These are phyloP conservation scores for Rhabdornis inornatus DNA, from an alignment of 2,113 vertebrate genomes.

Conservation along the genomic window DNA sequence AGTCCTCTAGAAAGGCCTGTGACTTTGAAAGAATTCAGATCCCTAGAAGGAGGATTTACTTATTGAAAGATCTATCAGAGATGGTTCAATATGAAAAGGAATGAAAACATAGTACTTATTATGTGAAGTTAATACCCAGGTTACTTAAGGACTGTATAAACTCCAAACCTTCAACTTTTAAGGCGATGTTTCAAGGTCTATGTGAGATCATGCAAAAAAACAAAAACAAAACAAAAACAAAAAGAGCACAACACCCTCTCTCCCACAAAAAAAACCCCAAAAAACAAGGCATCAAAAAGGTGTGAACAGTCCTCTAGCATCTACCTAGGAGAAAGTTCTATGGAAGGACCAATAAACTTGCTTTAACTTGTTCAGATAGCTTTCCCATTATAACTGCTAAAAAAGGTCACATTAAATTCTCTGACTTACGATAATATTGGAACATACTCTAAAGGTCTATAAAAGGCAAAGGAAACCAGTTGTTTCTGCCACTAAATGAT, in stretches of 20 bases:
- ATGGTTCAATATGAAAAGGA: neutral
- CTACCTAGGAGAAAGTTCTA: neutral
- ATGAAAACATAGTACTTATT: neutral
- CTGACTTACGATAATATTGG: neutral
- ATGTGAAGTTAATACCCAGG: neutral
- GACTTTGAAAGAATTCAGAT: neutral
- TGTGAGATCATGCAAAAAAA: neutral
- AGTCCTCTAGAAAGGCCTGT: neutral
- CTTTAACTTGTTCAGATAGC: neutral
- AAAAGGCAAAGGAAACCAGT: neutral
- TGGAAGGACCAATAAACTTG: neutral
- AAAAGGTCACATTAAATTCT: neutral
- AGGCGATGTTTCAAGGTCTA: neutral
- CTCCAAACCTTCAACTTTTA: neutral
- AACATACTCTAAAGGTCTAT: neutral
- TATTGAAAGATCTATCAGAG: neutral
- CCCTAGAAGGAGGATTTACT: neutral
- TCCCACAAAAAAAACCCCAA: neutral
- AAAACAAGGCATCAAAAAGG: neutral
- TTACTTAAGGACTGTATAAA: neutral
- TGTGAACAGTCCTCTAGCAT: neutral
- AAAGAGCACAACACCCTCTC: neutral
- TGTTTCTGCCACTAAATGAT: neutral
- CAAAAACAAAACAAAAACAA: neutral
- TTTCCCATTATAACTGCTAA: neutral